phyloP scores from a whole-genome alignment of 2,113 vertebrate genomes.

The human (Homo sapiens) region GRCh38 chr11:105486001-105486500 shows the following conservation, averaged over 20 bases:
- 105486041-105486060: neutral
- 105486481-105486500: neutral
- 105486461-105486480: neutral
- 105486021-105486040: neutral
- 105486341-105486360: neutral
- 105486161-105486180: neutral
- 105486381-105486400: neutral
- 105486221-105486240: neutral
- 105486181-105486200: neutral
- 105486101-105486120: neutral
- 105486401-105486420: neutral
- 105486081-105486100: neutral
- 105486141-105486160: neutral
- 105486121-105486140: neutral
- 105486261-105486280: neutral
- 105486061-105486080: neutral
- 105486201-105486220: neutral
- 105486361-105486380: neutral
- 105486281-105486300: neutral
- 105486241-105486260: slow-evolving; percentile 17
- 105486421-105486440: neutral
- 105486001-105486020: neutral
- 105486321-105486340: neutral
- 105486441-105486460: neutral
- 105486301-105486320: neutral